Base-by-base conservation (phyloP, 2,888 invertebrate genomes). In the Pemphredon lugubris region DNA sequence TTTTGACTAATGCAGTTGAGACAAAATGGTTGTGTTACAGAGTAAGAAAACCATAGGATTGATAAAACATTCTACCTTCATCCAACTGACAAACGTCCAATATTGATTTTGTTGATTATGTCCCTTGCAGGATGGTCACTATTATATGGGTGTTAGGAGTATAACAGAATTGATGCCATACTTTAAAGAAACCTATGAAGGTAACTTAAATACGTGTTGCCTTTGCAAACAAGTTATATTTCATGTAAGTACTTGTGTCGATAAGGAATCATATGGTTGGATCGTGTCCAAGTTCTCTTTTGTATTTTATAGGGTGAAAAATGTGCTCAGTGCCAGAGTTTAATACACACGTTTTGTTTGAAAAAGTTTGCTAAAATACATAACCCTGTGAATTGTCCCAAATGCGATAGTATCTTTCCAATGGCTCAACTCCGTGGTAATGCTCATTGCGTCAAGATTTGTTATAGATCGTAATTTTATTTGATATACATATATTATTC, bases 81-180 rank as follows among this genome's bases (percentile, higher is more conserved):
- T n/a, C n/a, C n/a, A n/a, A n/a, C n/a, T n/a, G n/a, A n/a, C n/a
- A n/a, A n/a, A n/a, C n/a, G n/a, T n/a, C n/a, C n/a, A n/a, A n/a
- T n/a, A n/a, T n/a, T n/a, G n/a, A n/a, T n/a, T n/a, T n/a, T n/a
- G n/a, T n/a, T n/a, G n/a, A n/a, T n/a, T n/a, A n/a, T n/a, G n/a
- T n/a, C n/a, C n/a, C n/a, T n/a, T n/a, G 53, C 18, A 89, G 89
- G 64, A 84, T 58, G 89, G 89, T 20, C 47, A 71, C 54, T 79
- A 82, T 57, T 89, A 84, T 32, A 85, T 89, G 66, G 89, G 89
- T 53, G 83, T 85, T 14, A 77, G 89, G 63, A 88, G 88, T 64
- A 83, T 86, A 55, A 81, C 80, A 18, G 88, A 89, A 70, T 67
- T 89, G 55, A 75, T 85, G 74, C 85, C 84, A 37, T 88, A 86